Evolutionary conservation across 2,797 vertebrate genomes (phyloP), one percentile per base, ranked within the genome.

Genomic region (Sebastolobus altivelis): DNA sequence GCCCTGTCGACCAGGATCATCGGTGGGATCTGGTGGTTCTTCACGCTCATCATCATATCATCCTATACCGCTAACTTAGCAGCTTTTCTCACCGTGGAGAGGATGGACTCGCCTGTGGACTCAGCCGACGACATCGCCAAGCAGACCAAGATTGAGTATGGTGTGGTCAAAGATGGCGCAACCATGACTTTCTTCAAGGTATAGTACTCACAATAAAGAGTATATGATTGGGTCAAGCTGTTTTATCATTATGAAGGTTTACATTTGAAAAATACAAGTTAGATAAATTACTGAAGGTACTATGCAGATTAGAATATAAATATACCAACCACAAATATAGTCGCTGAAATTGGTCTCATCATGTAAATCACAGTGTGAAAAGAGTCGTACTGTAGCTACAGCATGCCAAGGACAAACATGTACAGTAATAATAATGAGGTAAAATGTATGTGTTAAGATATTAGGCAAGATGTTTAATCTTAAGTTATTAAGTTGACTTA

Each of bases 171-270:
- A 87, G 99, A 99, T 2, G 98, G 98, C 3, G 98, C 99, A 46
- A 99, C 99, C 49, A 99, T 99, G 98, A 95, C 97, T 87, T 99
- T 99, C 95, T 99, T 99, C 89, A 99, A 98, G 98, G 99, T 99
- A 94, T 0, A 52, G 33, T 22, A 72, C 12, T 56, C 79, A 63
- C 5, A n/a, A 35, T 18, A 18, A 37, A 20, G 8, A 59, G 1
- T 4, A 37, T 11, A 8, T 59, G 38, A 62, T 16, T 29, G 13
- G 33, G 6, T 58, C 0, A 10, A 25, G 20, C 3, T 58, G 3
- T 16, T 56, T 69, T 60, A 6, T 55, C 7, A 7, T 67, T 73
- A 33, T 40, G 5, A 54, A 7, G n/a, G 7, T 62, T 49, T 6
- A 2, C 22, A 20, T 69, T 14, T 7, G 1, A 35, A 25, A 62